Percentiles rank a stretch among this genome's conserved stretches.
Evolutionary conservation across 1,140 invertebrate genomes (phyloP).

Genomic region (Rhyzopertha dominica): DNA sequence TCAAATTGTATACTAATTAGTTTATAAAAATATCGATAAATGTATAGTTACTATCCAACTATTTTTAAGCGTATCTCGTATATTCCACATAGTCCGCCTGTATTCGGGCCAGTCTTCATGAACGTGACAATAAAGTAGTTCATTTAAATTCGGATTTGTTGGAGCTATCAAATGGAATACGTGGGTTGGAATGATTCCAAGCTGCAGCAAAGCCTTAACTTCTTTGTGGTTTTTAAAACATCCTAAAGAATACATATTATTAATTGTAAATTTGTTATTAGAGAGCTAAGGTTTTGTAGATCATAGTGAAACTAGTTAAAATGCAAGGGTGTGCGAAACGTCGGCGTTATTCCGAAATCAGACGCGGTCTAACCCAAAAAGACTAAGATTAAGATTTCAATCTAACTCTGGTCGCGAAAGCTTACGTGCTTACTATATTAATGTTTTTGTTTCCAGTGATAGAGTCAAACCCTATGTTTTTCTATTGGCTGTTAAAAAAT

Average conservation of each 20-base stretch:
- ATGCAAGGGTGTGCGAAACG: too few species aligned
- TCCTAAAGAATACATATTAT: slow-evolving; percentile 31
- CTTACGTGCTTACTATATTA: too few species aligned
- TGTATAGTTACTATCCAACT: slow-evolving; percentile 24
- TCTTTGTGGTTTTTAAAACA: slow-evolving; percentile 47
- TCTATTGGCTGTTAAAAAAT: too few species aligned
- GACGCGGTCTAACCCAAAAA: too few species aligned
- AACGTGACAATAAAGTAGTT: slow-evolving; percentile 37
- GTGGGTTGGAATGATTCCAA: slow-evolving; percentile 50
- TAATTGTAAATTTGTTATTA: too few species aligned
- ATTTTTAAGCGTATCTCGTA: slow-evolving; percentile 34
- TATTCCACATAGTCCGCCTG: slow-evolving; percentile 28
- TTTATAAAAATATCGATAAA: background rate
- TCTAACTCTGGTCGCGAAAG: too few species aligned
- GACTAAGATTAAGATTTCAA: too few species aligned
- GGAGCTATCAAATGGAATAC: slow-evolving; percentile 46
- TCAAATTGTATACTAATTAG: background rate
- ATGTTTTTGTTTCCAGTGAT: too few species aligned
- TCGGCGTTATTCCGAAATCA: too few species aligned
- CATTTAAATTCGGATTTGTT: slow-evolving; percentile 33
- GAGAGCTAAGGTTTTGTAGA: too few species aligned
- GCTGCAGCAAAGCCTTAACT: slow-evolving; percentile 44
- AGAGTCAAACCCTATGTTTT: too few species aligned
- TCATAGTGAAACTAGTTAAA: too few species aligned
- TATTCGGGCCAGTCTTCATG: slow-evolving; percentile 35